Evolutionary conservation across 1,140 invertebrate species (phyloP).

Genomic region (Tetramorium alpestre): DNA sequence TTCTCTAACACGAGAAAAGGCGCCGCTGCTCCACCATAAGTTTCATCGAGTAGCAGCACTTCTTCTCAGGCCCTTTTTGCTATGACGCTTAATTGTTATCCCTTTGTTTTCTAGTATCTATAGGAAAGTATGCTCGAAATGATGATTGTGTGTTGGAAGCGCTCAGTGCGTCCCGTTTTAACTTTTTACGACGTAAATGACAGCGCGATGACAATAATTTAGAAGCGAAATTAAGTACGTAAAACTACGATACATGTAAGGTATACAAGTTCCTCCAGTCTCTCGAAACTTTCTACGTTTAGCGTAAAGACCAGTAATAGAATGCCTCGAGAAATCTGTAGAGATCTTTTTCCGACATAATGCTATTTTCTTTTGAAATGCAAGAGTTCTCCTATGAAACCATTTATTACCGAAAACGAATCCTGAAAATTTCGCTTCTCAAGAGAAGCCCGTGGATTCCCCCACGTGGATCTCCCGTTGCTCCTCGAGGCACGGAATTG

Average conservation of each 20-base stretch:
- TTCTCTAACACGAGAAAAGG: background rate
- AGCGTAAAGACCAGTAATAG: background rate
- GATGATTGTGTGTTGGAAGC: background rate
- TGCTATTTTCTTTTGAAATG: background rate
- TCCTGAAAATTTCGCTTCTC: background rate
- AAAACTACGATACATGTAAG: background rate
- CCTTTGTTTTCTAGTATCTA: constrained; percentile 6
- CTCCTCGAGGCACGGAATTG: background rate
- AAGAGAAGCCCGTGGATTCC: background rate
- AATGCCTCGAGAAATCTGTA: background rate
- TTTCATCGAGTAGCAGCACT: background rate
- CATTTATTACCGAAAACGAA: background rate
- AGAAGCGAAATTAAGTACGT: constrained; percentile 10
- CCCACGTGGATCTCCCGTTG: background rate
- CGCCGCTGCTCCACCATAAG: background rate
- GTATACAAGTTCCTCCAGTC: background rate
- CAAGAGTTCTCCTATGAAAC: background rate
- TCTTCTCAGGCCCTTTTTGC: constrained; percentile 23
- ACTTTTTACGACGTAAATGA: background rate
- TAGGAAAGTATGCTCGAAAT: background rate
- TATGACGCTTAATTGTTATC: background rate
- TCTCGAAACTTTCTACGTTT: constrained; percentile 22
- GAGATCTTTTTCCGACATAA: background rate
- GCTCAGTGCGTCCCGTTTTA: background rate
- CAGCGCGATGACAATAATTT: constrained; percentile 43